Evolutionary conservation across 1,140 invertebrate genomes (phyloP), one percentile per base, ranked within the genome.

Genomic region (Neuroterus valhalla): DNA sequence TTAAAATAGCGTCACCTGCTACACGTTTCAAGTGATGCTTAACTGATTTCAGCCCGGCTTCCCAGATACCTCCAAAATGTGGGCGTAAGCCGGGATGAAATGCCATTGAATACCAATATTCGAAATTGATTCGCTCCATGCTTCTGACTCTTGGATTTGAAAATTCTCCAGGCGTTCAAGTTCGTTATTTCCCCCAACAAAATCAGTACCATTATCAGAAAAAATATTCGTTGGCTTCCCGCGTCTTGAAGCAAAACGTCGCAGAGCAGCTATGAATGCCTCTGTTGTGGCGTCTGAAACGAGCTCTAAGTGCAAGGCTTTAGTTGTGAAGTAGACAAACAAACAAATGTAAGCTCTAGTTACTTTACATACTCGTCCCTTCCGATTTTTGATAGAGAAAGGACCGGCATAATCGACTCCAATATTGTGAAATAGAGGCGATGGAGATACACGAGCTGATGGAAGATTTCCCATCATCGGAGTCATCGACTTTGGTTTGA

Each of bases 121-220:
- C 17, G 48, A 23, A 38, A 46, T 21, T 6, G 31, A 14, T 21
- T 70, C 23, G 14, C 62, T 14, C 17, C 31, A 46, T 1, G 38
- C 12, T 1, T 46, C 48, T n/a, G 19, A 38, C 68, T 72, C 67
- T 26, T 11, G 46, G 5, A 11, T 72, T 67, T 0, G 66, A 73
- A 75, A 43, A 10, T 50, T 66, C 6, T 15, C 52, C n/a, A 86
- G 15, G 52, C 82, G 78, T 68, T 75, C 44, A 2, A 83, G 44
- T 69, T 79, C n/a, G n/a, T 75, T 78, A 66, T 82, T 80, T 1
- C 82, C 83, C 4, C 86, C 85, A 0, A 82, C 78, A 73, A 88
- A 88, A 70, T 86, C 88, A 1, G 79, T 85, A 23, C 82, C 89
- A 75, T 85, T 86, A 74, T 89, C 87, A 14, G 76, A n/a, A 85